phyloP scores from a whole-genome alignment of 2,113 vertebrate species.

The Menura novaehollandiae region DNA sequence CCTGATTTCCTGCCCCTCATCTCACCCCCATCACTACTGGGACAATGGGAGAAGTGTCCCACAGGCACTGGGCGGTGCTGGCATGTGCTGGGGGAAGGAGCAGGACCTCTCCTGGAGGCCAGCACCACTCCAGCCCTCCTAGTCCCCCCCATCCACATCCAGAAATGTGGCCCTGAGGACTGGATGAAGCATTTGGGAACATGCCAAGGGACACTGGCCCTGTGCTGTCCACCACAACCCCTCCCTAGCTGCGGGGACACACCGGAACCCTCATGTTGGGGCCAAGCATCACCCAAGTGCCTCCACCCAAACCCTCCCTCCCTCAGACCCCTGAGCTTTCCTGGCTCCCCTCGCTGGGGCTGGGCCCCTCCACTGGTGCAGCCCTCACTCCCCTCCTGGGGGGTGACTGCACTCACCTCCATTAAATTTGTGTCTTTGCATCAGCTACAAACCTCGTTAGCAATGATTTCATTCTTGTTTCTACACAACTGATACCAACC shows the following conservation, averaged over 20 bases:
- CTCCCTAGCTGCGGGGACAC: neutral
- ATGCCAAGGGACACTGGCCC: rapidly evolving
- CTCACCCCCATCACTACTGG: neutral
- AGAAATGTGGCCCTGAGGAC: rapidly evolving
- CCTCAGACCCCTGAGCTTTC: neutral
- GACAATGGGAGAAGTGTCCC: neutral
- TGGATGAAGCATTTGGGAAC: neutral
- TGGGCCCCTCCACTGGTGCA: neutral
- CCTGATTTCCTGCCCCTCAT: neutral
- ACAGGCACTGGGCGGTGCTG: neutral
- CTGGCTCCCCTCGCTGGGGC: rapidly evolving
- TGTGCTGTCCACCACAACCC: rapidly evolving
- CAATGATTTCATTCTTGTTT: neutral
- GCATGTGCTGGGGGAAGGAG: neutral
- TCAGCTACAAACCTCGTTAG: neutral
- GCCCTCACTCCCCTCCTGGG: neutral
- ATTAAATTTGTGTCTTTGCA: neutral
- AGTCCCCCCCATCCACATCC: neutral
- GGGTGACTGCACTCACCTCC: neutral
- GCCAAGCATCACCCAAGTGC: neutral
- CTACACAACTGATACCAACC: neutral
- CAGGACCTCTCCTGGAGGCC: neutral
- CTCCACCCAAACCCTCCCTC: rapidly evolving
- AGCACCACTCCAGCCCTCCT: neutral
- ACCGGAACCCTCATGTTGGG: rapidly evolving